Base-by-base conservation (phyloP, 1,140 invertebrate genomes). In the Heliothis virescens region DNA sequence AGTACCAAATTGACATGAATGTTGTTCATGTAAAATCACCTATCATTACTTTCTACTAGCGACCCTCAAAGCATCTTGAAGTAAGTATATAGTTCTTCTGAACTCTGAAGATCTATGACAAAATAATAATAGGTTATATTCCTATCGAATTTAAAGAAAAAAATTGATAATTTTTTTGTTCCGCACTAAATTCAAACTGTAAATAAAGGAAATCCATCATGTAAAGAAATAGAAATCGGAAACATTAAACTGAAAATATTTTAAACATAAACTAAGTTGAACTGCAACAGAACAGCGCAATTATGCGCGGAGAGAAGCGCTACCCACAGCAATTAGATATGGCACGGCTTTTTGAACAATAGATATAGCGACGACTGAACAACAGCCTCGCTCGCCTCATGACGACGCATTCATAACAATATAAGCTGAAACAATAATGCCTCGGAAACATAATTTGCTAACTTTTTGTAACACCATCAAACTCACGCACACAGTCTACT, bases 241-340 rank as follows among this genome's bases (percentile, higher is more conserved):
- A 13, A 52, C 52, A 69, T 55, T 26, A 62, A 53, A 47, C 50
- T 80, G 41, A 50, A 75, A 69, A 15, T 55, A 79, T 65, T 79
- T 53, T 11, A 16, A 63, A 53, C 48, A 65, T 72, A 59, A 81
- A 71, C 65, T 73, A 41, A 72, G 57, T 78, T 71, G 15, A 80
- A 78, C 82, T 83, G 67, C 73, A 77, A 29, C 67, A 62, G 79
- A 75, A 78, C 65, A 74, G 47, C 67, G 79, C 79, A 81, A 83
- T 83, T 83, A 83, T 79, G 78, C 71, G 52, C 21, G 4, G 41
- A 73, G 73, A 77, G 79, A 57, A 41, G 73, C 29, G 63, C 72
- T 76, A 82, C 72, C 81, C 81, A 78, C 80, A 78, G 75, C 82
- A 83, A 83, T 85, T 85, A 79, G 80, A 63, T 82, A 79, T 78